These are phyloP conservation scores for Dorcus hopei DNA, from an alignment of 2,888 invertebrate genomes.

Conservation along the genomic window DNA sequence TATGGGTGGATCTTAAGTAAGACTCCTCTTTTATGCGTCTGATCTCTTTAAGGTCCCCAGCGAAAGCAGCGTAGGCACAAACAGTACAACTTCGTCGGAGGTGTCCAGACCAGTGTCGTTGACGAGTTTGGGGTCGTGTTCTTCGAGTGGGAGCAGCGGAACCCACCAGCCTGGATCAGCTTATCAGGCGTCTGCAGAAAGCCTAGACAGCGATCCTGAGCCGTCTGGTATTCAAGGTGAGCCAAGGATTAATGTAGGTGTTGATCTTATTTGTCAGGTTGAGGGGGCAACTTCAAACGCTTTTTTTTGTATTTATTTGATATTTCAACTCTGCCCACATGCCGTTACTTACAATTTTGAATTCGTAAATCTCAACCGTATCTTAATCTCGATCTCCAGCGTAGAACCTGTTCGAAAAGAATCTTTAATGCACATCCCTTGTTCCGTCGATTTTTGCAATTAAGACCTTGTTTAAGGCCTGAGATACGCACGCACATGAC, in stretches of 20 bases:
- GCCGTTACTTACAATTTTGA: too few species aligned
- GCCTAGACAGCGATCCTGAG: constrained; percentile 75
- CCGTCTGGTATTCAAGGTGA: constrained; percentile 51
- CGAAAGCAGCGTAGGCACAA: constrained; percentile 52
- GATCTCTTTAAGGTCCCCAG: constrained; percentile 41
- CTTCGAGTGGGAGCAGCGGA: constrained; percentile 62
- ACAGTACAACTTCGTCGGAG: constrained; percentile 54
- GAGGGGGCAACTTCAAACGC: background rate
- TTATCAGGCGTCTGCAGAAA: constrained; percentile 85
- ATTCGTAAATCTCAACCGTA: too few species aligned
- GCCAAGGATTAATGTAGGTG: constrained; percentile 11
- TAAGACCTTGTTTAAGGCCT: background rate
- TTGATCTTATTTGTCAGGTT: background rate
- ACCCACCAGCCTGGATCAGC: constrained; percentile 68
- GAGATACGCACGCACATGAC: background rate
- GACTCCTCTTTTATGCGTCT: too few species aligned
- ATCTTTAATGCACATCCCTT: background rate
- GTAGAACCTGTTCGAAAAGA: too few species aligned
- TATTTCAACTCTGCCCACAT: too few species aligned
- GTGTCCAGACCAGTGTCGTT: constrained; percentile 69
- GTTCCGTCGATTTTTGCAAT: background rate
- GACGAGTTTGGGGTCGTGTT: constrained; percentile 75
- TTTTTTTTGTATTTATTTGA: background rate
- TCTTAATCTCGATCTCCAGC: too few species aligned
- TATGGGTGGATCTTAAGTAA: too few species aligned